Percentiles rank a stretch among this genome's conserved stretches.
These are phyloP conservation scores for Pseudomugil gertrudae DNA, from an alignment of 2,797 vertebrate genomes.

Conservation along the genomic window DNA sequence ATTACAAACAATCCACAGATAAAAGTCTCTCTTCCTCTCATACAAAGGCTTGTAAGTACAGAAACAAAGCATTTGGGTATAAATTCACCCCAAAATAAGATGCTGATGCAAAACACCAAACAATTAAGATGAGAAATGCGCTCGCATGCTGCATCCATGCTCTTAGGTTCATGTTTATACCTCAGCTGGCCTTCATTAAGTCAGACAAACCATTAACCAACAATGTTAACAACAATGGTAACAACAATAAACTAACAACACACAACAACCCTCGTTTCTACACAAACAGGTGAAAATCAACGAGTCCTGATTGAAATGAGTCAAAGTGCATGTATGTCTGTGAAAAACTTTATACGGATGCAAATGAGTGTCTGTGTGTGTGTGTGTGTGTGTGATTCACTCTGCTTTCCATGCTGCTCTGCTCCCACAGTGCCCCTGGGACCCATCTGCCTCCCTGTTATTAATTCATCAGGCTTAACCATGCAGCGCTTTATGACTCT, in stretches of 20 bases:
- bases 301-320: constrained; percentile 19
- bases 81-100: neutral
- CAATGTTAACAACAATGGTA: neutral
- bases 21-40: constrained; percentile 26
- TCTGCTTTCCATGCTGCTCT: constrained; percentile 72
- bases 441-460: constrained; percentile 85
- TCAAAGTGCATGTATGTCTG: no score
- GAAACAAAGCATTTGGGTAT: neutral
- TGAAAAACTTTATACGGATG: constrained; percentile 46
- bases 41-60: constrained; percentile 19
- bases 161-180: constrained; percentile 22
- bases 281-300: no score
- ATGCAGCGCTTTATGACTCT: constrained; percentile 84
- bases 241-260: no score
- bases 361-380: constrained; percentile 50
- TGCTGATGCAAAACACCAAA: constrained; percentile 37
- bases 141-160: constrained; percentile 7
- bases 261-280: no score
- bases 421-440: constrained; percentile 82
- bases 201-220: neutral
- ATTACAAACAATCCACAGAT: constrained; percentile 26
- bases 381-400: constrained; percentile 52
- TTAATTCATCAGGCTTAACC: constrained; percentile 87
- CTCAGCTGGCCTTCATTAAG: constrained; percentile 27
- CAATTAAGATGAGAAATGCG: constrained; percentile 34